phyloP scores from a whole-genome alignment of 2,113 vertebrate genomes.

The Odocoileus virginianus region DNA sequence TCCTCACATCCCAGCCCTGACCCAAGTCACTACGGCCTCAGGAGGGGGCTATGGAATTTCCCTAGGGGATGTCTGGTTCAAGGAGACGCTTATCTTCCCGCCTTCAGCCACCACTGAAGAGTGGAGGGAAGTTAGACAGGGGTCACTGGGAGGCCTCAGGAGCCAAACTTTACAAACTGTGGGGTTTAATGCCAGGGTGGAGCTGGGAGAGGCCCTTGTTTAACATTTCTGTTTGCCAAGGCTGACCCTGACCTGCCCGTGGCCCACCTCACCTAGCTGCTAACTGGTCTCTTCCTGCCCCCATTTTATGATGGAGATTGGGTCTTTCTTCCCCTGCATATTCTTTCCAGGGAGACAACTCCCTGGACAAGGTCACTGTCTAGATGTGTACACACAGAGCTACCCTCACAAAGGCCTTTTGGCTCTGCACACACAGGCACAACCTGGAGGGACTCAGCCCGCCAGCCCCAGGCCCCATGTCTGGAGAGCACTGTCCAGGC shows the following conservation, averaged over 20 bases:
- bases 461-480: background rate
- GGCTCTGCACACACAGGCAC: background rate
- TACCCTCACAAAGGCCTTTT: background rate
- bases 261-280: background rate
- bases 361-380: conserved; percentile 18
- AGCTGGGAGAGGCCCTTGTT: conserved; percentile 47
- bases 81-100: conserved; percentile 54
- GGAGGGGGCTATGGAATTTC: background rate
- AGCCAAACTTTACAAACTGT: background rate
- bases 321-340: background rate
- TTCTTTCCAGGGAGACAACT: background rate
- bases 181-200: background rate
- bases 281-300: background rate
- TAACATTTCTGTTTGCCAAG: conserved; percentile 54
- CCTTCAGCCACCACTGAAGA: background rate
- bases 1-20: background rate
- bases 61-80: conserved; percentile 1
- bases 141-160: conserved; percentile 58
- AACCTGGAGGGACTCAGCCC: background rate
- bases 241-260: background rate
- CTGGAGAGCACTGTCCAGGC: background rate
- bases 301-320: conserved; percentile 37
- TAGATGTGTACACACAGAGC: background rate
- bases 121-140: conserved; percentile 14
- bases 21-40: background rate